Conservation (phyloP, 2,113 vertebrate genomes). For the Greenwoodochromis staneri region DNA sequence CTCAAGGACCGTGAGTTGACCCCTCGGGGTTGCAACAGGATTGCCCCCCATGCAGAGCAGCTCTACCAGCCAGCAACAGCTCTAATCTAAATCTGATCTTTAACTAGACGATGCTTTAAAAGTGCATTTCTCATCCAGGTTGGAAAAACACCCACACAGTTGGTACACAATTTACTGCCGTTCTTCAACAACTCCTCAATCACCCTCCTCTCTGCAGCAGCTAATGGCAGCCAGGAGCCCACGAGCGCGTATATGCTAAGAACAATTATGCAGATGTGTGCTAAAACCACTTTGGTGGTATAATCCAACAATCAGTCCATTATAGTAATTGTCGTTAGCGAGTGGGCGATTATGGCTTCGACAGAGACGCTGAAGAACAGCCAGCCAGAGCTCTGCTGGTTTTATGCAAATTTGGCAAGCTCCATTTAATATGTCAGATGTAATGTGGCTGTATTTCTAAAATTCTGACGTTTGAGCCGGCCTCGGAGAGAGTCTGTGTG, state of each 20-base stretch:
- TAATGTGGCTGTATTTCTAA: not conserved
- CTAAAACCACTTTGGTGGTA: conserved; percentile 60
- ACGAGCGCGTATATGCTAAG: conserved; percentile 27
- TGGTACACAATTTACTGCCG: conserved; percentile 4
- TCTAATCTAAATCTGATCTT: not conserved
- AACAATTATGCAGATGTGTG: conserved; percentile 66
- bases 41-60: not conserved
- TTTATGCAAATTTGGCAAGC: conserved; percentile 50
- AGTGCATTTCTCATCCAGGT: not conserved
- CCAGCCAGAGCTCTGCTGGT: conserved; percentile 5
- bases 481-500: not conserved
- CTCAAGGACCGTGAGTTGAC: not conserved
- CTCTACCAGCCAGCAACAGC: not conserved
- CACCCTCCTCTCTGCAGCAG: conserved; percentile 11
- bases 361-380: conserved; percentile 24
- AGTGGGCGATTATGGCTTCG: conserved; percentile 55
- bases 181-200: conserved; percentile 43
- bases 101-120: not conserved
- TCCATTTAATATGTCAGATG: conserved; percentile 39
- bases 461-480: not conserved
- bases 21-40: not conserved
- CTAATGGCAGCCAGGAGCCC: conserved; percentile 54
- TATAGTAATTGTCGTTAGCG: conserved; percentile 61
- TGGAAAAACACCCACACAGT: conserved; percentile 37
- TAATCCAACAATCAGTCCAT: conserved; percentile 62